phyloP scores from a whole-genome alignment of 2,888 invertebrate species.

The Cataglyphis albicans region DNA sequence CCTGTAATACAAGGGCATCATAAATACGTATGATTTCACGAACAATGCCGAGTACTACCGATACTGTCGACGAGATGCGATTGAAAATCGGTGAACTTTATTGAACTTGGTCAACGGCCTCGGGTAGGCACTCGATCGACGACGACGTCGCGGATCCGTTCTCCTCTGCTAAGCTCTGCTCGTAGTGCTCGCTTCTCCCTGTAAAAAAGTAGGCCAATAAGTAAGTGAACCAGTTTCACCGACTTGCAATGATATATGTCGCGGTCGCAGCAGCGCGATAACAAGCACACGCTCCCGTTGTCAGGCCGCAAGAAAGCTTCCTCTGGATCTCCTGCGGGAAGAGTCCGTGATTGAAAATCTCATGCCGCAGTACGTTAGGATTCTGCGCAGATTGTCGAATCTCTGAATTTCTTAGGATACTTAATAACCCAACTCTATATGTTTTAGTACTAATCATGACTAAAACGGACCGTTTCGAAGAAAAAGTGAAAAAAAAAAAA shows the following conservation, averaged over 20 bases:
- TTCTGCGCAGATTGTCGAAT: not conserved
- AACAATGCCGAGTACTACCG: constrained; percentile 43
- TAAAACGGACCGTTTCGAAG: not conserved
- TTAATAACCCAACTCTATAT: not conserved
- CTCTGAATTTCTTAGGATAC: not conserved
- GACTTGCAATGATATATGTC: constrained; percentile 76
- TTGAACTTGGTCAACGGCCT: constrained; percentile 66
- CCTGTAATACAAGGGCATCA: constrained; percentile 12
- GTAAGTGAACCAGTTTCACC: constrained; percentile 79
- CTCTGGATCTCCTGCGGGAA: constrained; percentile 47
- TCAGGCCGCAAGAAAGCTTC: constrained; percentile 31
- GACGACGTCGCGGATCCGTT: constrained; percentile 16
- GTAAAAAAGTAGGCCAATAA: constrained; percentile 82
- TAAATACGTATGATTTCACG: constrained; percentile 45
- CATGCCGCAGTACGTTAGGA: not conserved
- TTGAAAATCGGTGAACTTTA: constrained; percentile 47
- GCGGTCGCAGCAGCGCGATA: constrained; percentile 56
- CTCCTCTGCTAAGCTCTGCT: not conserved
- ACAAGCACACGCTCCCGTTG: constrained; percentile 16
- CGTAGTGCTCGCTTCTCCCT: constrained; percentile 50
- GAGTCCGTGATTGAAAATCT: not conserved
- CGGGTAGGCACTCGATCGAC: constrained; percentile 46
- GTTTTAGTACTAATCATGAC: not conserved
- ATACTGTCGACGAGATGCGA: constrained; percentile 28
- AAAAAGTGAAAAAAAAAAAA: not conserved